phyloP scores from a whole-genome alignment of 2,113 vertebrate species.

The Terrapene triunguis region DNA sequence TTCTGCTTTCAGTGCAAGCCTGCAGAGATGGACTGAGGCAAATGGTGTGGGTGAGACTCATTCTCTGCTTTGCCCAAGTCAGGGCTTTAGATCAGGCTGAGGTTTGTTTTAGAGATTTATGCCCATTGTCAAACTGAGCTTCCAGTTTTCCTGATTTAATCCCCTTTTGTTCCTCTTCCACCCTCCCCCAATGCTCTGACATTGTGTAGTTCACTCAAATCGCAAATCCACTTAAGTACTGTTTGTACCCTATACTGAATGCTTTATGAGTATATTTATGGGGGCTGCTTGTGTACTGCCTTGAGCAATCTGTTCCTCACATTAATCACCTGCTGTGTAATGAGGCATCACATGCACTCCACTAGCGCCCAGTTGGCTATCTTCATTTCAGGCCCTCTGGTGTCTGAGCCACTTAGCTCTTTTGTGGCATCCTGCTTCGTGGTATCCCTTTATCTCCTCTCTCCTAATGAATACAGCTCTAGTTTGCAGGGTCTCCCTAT shows the following conservation, averaged over 20 bases:
- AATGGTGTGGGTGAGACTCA: not conserved
- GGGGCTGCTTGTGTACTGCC: not conserved
- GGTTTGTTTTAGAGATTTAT: slow-evolving; percentile 15
- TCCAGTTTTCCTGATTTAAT: slow-evolving; percentile 11
- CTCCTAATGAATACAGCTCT: not conserved
- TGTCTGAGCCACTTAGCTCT: slow-evolving; percentile 10
- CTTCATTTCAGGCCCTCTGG: not conserved
- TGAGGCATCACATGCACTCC: slow-evolving; percentile 45
- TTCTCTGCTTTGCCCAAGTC: not conserved
- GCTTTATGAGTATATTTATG: slow-evolving; percentile 27
- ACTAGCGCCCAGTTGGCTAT: slow-evolving; percentile 28
- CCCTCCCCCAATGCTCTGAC: slow-evolving; percentile 5
- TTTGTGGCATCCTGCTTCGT: not conserved
- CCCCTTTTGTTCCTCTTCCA: slow-evolving; percentile 15
- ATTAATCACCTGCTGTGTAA: slow-evolving; percentile 69
- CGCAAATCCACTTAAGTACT: slow-evolving; percentile 49
- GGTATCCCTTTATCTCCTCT: not conserved
- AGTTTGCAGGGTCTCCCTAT: not conserved
- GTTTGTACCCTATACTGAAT: slow-evolving; percentile 24
- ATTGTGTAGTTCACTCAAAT: slow-evolving; percentile 1
- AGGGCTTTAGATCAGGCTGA: not conserved
- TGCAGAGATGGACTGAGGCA: not conserved
- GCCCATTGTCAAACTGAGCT: not conserved
- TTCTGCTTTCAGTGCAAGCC: not conserved
- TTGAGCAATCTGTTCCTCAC: slow-evolving; percentile 62